Evolutionary conservation across 1,140 invertebrate species (phyloP).

Genomic region (Neodiprion fabricii): DNA sequence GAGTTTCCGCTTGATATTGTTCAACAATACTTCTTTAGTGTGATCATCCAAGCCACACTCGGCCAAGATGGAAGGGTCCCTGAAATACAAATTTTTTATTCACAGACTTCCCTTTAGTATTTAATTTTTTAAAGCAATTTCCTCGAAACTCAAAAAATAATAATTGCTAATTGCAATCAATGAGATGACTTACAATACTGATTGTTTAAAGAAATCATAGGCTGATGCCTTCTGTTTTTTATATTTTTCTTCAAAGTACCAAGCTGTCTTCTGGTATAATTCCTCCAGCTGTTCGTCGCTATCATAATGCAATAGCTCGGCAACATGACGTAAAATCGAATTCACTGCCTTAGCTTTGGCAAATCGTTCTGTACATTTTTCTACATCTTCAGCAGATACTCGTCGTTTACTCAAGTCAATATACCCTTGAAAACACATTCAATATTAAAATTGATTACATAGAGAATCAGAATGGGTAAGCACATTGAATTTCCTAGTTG

Average conservation of each 20-base stretch:
- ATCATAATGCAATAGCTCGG: conserved; percentile 91
- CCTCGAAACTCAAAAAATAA: conserved; percentile 20
- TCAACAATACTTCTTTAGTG: conserved; percentile 91
- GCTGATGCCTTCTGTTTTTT: conserved; percentile 89
- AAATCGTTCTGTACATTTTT: conserved; percentile 98
- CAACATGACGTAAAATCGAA: conserved; percentile 96
- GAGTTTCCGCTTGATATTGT: conserved; percentile 95
- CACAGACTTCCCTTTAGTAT: not conserved
- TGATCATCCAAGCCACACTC: conserved; percentile 95
- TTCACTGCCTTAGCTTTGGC: conserved; percentile 99
- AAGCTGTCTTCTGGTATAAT: conserved; percentile 97
- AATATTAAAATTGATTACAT: too few species aligned
- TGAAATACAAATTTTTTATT: conserved; percentile 55
- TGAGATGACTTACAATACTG: conserved; percentile 82
- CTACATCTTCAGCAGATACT: conserved; percentile 97
- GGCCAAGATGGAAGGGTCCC: conserved; percentile 91
- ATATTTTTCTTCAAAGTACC: conserved; percentile 98
- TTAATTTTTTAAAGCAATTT: conserved; percentile 24
- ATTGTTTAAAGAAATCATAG: conserved; percentile 99
- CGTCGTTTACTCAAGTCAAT: conserved; percentile 99
- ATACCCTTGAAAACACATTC: conserved; percentile 74
- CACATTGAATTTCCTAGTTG: not conserved
- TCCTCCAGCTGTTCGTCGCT: conserved; percentile 93
- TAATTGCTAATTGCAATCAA: conserved; percentile 27
- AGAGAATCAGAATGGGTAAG: not conserved